Percentiles rank a stretch among this genome's conserved stretches.
Evolutionary conservation across 2,888 invertebrate species (phyloP).

Genomic region (Vanessa cardui): DNA sequence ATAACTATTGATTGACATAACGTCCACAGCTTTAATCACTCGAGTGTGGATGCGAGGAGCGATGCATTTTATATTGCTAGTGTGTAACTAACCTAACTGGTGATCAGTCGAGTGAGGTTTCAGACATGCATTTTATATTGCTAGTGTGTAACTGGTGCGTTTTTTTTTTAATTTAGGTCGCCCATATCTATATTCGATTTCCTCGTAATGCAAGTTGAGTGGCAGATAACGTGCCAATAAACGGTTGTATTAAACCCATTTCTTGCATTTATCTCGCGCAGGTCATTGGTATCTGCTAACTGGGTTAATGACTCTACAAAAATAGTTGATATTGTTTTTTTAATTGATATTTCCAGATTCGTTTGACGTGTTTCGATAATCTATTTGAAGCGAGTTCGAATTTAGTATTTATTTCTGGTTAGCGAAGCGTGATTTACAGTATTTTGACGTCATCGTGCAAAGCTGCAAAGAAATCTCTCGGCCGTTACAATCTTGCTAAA

Average conservation of each 20-base stretch:
- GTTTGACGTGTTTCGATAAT: too few species aligned
- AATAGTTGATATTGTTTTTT: not conserved
- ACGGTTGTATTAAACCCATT: conserved; percentile 43
- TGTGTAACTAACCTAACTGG: too few species aligned
- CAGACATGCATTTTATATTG: not conserved
- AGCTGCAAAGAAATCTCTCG: too few species aligned
- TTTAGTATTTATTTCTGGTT: too few species aligned
- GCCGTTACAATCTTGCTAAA: too few species aligned
- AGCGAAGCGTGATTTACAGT: too few species aligned
- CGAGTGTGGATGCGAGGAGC: too few species aligned
- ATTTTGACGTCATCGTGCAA: too few species aligned
- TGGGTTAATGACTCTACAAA: conserved; percentile 41
- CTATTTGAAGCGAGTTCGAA: too few species aligned
- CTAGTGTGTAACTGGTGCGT: conserved; percentile 1
- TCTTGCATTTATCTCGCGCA: conserved; percentile 59
- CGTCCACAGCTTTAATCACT: not conserved
- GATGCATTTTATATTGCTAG: not conserved
- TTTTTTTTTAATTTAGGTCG: conserved; percentile 32
- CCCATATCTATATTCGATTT: conserved; percentile 23
- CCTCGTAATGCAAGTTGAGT: conserved; percentile 37
- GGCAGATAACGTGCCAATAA: conserved; percentile 50
- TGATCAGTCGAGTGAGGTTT: not conserved
- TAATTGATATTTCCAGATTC: too few species aligned
- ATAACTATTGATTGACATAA: not conserved
- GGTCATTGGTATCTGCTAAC: conserved; percentile 60